Evolutionary conservation across 2,888 invertebrate genomes (phyloP).

Genomic region (Marasmarcha lunaedactyla): DNA sequence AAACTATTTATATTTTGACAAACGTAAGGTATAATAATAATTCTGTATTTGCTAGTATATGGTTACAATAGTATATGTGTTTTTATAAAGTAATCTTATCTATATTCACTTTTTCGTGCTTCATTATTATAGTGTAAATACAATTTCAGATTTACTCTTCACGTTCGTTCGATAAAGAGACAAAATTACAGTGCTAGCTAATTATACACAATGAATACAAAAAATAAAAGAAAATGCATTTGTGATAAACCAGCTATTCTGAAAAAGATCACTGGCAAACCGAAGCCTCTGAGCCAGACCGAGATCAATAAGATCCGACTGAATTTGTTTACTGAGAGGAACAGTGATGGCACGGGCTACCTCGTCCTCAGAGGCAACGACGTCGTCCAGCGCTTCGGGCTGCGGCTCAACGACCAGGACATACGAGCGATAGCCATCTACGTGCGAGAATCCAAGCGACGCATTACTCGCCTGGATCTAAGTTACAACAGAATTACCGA

Average conservation of each 20-base stretch:
- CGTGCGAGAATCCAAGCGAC: conserved; percentile 37
- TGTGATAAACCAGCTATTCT: conserved; percentile 32
- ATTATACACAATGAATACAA: background rate
- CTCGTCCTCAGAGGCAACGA: conserved; percentile 65
- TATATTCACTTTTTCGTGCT: too few relatives aligned
- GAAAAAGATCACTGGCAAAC: conserved; percentile 30
- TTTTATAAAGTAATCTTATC: too few relatives aligned
- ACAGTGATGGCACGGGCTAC: conserved; percentile 62
- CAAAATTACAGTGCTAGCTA: too few relatives aligned
- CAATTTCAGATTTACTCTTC: too few relatives aligned
- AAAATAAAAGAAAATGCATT: conserved; percentile 27
- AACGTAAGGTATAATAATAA: too few relatives aligned
- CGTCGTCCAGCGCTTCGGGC: conserved; percentile 45
- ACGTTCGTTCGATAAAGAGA: too few relatives aligned
- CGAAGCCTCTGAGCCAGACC: conserved; percentile 19
- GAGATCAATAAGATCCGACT: conserved; percentile 41
- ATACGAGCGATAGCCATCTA: conserved; percentile 61
- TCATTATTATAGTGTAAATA: too few relatives aligned
- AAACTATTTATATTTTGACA: too few relatives aligned
- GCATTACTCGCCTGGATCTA: conserved; percentile 63
- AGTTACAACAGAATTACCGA: conserved; percentile 70
- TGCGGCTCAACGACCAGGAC: conserved; percentile 55
- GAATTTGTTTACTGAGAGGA: conserved; percentile 57
- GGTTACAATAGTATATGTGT: too few relatives aligned
- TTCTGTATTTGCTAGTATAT: too few relatives aligned